A percentile compares a stretch with the other conserved stretches of the same genome.
phyloP scores from a whole-genome alignment of 1,140 invertebrate genomes.

The Ostrea denselamellosa region DNA sequence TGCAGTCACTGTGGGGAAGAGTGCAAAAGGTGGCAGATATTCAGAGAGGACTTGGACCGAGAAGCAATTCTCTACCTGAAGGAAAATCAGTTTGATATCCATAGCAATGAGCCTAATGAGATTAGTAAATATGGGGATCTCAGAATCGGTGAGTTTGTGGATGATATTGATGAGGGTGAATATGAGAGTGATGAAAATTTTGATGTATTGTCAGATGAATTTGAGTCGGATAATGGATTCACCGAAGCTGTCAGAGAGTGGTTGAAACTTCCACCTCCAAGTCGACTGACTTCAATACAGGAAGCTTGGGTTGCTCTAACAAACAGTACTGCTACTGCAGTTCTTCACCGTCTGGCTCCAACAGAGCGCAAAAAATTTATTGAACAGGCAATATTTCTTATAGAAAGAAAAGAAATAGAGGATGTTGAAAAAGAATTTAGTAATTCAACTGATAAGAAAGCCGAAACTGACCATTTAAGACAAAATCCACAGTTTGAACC shows the following conservation, averaged over 20 bases:
- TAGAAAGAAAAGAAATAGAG: slow-evolving; percentile 11
- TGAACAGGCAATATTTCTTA: not conserved
- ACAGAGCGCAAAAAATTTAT: slow-evolving; percentile 38
- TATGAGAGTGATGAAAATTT: not conserved
- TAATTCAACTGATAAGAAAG: too few species aligned
- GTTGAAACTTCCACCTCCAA: not conserved
- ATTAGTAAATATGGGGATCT: slow-evolving; percentile 23
- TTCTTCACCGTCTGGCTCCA: slow-evolving; percentile 17
- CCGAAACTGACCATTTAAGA: not conserved
- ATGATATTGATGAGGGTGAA: not conserved
- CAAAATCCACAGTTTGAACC: not conserved
- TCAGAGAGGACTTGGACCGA: not conserved
- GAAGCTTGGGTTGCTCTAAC: not conserved
- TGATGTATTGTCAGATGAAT: not conserved
- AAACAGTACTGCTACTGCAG: not conserved
- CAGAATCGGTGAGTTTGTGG: slow-evolving; percentile 25
- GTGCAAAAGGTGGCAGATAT: slow-evolving; percentile 11
- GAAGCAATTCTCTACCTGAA: not conserved
- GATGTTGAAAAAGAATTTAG: not conserved
- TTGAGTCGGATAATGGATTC: not conserved
- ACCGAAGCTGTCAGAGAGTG: not conserved
- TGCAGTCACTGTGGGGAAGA: not conserved
- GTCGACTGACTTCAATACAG: not conserved
- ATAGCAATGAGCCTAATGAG: slow-evolving; percentile 27
- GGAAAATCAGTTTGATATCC: slow-evolving; percentile 18